Base-by-base conservation (phyloP, 2,888 invertebrate genomes). In the Agriotes lineatus region DNA sequence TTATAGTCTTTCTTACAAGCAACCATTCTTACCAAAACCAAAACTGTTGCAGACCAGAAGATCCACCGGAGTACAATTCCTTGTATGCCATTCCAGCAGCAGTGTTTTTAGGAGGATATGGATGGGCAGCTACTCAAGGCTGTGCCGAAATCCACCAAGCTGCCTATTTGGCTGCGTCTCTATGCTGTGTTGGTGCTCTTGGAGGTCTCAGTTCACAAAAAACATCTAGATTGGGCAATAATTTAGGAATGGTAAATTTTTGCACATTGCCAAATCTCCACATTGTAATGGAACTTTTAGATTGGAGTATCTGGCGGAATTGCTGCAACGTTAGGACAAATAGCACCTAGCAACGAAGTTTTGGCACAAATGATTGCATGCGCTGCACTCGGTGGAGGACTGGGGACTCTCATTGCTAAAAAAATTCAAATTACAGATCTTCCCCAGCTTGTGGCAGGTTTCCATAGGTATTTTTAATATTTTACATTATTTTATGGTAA, bases 381-480 rank as follows among this genome's bases (percentile, higher is more conserved):
- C 67, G 88, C 92, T 72, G 89, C 90, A 44, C 85, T 90, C 42
- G 95, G 95, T 48, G 94, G 92, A 2, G 85, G 88, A n/a, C 82
- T 95, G 66, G 96, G 96, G 22, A 86, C 91, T 9, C 82, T 89
- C 2, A 92, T 94, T 77, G 96, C 95, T 22, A 93, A 93, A 85
- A 90, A 88, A 79, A 93, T 96, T 75, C 92, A 95, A 82, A 94
- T 94, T 72, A 92, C 93, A 0, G 95, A 96, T 83, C 85, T 96
- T 69, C 96, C 96, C 9, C 96, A 96, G 85, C 88, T 96, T 66
- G 96, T 96, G 14, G 96, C 96, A 70, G 93, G 92, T 42, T 96
- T 96, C 85, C 93, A 92, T 83, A 91, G 91, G 90, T 90, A n/a
- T 80, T 73, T 10, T 52, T 35, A 7, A 54, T 12, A 25, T 2